phyloP scores from a whole-genome alignment of 2,888 invertebrate species.

The Nephrotoma appendiculata region DNA sequence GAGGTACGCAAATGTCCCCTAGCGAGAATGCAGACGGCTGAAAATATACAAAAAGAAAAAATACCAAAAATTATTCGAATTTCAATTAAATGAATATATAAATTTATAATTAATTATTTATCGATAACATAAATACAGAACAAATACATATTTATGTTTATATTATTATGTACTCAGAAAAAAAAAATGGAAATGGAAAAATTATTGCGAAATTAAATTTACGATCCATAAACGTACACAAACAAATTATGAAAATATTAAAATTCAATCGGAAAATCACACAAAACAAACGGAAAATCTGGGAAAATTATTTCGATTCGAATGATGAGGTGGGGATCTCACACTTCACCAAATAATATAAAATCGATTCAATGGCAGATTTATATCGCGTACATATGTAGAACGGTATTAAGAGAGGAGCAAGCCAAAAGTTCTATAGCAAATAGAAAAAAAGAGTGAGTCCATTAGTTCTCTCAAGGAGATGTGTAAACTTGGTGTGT shows the following conservation, averaged over 20 bases:
- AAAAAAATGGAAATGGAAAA: neutral
- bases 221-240: neutral
- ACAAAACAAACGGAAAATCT: neutral
- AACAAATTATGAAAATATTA: neutral
- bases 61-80: neutral
- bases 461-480: too few relatives aligned
- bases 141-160: neutral
- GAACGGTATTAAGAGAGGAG: too few relatives aligned
- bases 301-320: neutral
- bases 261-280: neutral
- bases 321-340: neutral
- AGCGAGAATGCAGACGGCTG: constrained; percentile 73
- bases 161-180: neutral
- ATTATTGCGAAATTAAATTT: neutral
- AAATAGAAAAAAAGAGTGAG: too few relatives aligned
- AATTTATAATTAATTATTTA: neutral
- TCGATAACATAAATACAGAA: neutral
- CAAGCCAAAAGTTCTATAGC: too few relatives aligned
- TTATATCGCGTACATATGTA: neutral
- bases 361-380: neutral
- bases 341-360: neutral
- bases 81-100: neutral
- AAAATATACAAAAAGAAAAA: constrained; percentile 19
- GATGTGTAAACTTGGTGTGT: too few relatives aligned
- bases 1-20: constrained; percentile 70